Base-by-base conservation (phyloP, 2,797 vertebrate genomes). In the Sarcophilus harrisii region DNA sequence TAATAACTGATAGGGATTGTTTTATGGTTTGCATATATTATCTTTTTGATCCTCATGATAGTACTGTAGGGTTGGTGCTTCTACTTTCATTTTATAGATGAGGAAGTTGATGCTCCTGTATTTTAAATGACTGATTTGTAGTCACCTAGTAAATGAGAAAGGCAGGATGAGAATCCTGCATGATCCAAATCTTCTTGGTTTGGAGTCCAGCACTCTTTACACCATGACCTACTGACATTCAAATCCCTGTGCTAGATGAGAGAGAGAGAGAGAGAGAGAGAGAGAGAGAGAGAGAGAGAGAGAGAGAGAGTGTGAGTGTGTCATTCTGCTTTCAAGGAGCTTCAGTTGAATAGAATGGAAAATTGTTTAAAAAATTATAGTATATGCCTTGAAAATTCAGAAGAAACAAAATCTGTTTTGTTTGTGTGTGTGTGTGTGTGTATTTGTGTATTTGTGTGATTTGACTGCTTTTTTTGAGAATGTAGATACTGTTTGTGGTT, bases 101-200 rank as follows among this genome's bases (percentile, higher is more conserved):
- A 49, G 49, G 49, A 81, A 81, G 18, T 81, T 45, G 66, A 81
- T 81, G n/a, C 18, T 81, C 66, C n/a, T 45, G 21, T 16, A 45
- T 81, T 81, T 45, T 81, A 81, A 24, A 81, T 81, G 66, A 45
- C 66, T 73, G 66, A 73, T 18, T 38, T 73, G n/a, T 38, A 38
- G 16, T 73, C n/a, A 38, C n/a, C 3, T 3, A 24, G 66, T 73
- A 73, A 38, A 73, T 8, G 66, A 45, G 66, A n/a, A 6, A 81
- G 21, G 16, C n/a, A 91, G 29, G 30, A 10, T 93, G 95, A 10
- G 58, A 91, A 93, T 93, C 38, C 81, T 94, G 49, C 49, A 91
- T 16, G n/a, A 24, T 45, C 6, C 8, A 81, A 81, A 8, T 45
- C n/a, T 45, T 38, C 66, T 4, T 81, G 66, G 5, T 8, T 81